phyloP scores from a whole-genome alignment of 30 jellyfish, hydroid and myxozoan species.

The Chironex yamaguchii region DNA sequence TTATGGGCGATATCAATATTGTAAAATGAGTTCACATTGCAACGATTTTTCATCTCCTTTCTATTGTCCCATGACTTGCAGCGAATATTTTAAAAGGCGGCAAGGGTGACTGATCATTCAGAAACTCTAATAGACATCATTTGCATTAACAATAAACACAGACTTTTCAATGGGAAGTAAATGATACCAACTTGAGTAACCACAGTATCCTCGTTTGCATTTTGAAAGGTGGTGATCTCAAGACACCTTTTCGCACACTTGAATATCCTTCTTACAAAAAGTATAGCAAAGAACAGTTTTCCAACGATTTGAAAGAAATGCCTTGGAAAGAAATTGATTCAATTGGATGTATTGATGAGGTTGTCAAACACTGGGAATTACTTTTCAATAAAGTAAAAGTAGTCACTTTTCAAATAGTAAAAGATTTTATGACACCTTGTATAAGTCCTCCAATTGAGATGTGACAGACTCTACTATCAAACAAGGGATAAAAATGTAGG shows the following conservation, averaged over 20 bases:
- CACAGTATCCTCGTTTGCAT: constrained; percentile 54
- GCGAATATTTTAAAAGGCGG: constrained; percentile 57
- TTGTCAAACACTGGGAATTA: constrained; percentile 40
- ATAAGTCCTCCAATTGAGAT: constrained; percentile 77
- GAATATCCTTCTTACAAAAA: constrained; percentile 61
- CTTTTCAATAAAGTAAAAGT: constrained; percentile 54
- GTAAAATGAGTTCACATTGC: constrained; percentile 74
- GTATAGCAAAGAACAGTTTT: constrained; percentile 50
- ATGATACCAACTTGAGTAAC: constrained; percentile 63
- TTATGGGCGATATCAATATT: constrained; percentile 65
- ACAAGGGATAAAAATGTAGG: constrained; percentile 74
- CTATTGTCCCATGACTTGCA: constrained; percentile 67
- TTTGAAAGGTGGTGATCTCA: constrained; percentile 52
- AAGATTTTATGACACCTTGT: constrained; percentile 68
- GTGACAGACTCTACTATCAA: constrained; percentile 75
- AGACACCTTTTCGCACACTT: constrained; percentile 29
- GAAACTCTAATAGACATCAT: constrained; percentile 3
- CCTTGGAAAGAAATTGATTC: constrained; percentile 53
- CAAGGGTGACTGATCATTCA: constrained; percentile 74
- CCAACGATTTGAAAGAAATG: constrained; percentile 58
- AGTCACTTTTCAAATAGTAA: constrained; percentile 50
- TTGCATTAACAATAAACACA: constrained; percentile 43
- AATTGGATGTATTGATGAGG: constrained; percentile 52
- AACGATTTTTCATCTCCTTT: constrained; percentile 57
- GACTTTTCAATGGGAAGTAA: constrained; percentile 56